Base-by-base conservation (phyloP, 2,888 invertebrate genomes). In the Hirtodrosophila duncani region DNA sequence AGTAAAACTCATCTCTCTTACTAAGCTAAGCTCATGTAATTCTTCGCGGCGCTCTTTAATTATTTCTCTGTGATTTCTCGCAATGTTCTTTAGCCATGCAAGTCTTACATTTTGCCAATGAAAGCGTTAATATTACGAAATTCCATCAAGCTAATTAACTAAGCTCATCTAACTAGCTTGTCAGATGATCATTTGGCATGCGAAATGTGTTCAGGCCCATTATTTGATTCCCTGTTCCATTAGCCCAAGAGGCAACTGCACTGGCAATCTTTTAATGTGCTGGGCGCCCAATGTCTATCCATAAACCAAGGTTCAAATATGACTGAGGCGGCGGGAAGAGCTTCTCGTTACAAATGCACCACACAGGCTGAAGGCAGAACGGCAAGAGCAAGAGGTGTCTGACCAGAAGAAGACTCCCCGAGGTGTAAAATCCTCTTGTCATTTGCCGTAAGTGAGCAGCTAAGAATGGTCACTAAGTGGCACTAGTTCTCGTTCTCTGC, bases 401-500 rank as follows among this genome's bases (percentile, higher is more conserved):
- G 44, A 38, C 52, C 50, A 20, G 29, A n/a, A n/a, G 34, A 42
- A 43, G 82, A 81, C 82, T 78, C 78, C 78, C 78, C 51, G 78
- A 78, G 81, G 78, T 82, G 82, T 78, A 79, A 78, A 82, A 63
- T 74, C 67, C 59, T 59, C 64, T 65, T 65, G 66, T 66, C 62
- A 61, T 57, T 50, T 53, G 43, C 50, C 69, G 62, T 65, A 80
- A 72, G 63, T 66, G 65, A 67, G 71, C 64, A 75, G 69, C 64
- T n/a, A 43, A 55, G 21, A 45, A 45, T 56, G 43, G 33, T 29
- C 24, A 34, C 57, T 49, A 51, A 50, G 29, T 43, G 33, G 34
- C 29, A 17, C 30, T 26, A 11, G 20, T n/a, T n/a, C n/a, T n/a
- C n/a, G n/a, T n/a, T n/a, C n/a, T n/a, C 6, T 8, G 33, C 23